These are phyloP conservation scores for Magallana angulata DNA, from an alignment of 1,140 invertebrate genomes.

Conservation along the genomic window DNA sequence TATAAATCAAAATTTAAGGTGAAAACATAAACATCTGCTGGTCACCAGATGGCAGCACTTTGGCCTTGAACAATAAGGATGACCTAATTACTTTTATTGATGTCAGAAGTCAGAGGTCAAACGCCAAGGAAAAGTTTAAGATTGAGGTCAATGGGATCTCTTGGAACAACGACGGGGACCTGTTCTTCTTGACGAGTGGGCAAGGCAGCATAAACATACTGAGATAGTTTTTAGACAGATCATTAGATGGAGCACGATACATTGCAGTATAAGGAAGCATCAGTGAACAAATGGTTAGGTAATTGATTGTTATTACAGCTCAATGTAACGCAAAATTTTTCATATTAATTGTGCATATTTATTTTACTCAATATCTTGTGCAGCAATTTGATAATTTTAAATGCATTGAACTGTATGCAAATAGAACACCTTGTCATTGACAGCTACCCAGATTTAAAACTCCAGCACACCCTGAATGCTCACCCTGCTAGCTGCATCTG, in stretches of 20 bases:
- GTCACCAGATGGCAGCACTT: conserved; percentile 97
- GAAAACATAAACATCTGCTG: conserved; percentile 99
- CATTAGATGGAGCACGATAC: too few species aligned
- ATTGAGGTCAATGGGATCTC: conserved; percentile 99
- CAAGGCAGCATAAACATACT: conserved; percentile 95
- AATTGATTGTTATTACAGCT: too few species aligned
- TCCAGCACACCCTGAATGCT: conserved; percentile 93
- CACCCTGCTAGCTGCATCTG: conserved; percentile 98
- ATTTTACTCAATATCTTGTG: too few species aligned
- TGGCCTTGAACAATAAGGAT: conserved; percentile 98
- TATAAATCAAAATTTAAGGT: conserved; percentile 79
- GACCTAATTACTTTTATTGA: conserved; percentile 99
- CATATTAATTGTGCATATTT: too few species aligned
- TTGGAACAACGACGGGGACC: conserved; percentile 96
- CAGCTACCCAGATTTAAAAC: conserved; percentile 92
- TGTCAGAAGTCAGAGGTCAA: conserved; percentile 89
- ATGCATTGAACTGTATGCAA: not conserved
- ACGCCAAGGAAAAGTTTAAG: conserved; percentile 94
- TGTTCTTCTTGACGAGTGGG: conserved; percentile 97
- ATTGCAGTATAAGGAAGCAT: too few species aligned
- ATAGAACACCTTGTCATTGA: conserved; percentile 55
- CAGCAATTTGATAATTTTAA: too few species aligned
- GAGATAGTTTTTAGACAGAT: conserved; percentile 76
- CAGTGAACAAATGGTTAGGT: too few species aligned
- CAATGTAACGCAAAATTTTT: too few species aligned